Evolutionary conservation across 2,888 invertebrate species (phyloP).

Genomic region (Sinopyrophorus schimmeli): DNA sequence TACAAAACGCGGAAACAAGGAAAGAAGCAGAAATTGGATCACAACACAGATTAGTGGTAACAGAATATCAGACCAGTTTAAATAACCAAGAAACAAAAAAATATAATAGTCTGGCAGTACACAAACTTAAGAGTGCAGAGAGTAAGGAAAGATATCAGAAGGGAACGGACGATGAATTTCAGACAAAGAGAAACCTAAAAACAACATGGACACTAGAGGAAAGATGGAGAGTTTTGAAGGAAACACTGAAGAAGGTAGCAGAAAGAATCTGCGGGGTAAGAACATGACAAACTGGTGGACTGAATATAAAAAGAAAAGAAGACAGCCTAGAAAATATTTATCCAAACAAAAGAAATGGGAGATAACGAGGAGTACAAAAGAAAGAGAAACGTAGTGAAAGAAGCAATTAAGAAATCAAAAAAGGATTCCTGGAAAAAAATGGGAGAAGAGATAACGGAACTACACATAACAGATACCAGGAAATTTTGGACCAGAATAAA

Average conservation of each 20-base stretch:
- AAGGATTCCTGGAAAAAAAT: conserved; percentile 9
- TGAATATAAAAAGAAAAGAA: conserved; percentile 16
- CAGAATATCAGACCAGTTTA: conserved; percentile 1
- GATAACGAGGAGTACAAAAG: background rate
- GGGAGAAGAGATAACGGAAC: conserved; percentile 9
- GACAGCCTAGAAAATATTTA: conserved; percentile 7
- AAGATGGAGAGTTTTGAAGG: conserved; percentile 4
- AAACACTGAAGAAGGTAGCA: conserved; percentile 2
- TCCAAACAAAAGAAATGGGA: conserved; percentile 6
- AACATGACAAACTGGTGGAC: conserved; percentile 13
- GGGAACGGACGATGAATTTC: background rate
- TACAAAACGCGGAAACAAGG: background rate
- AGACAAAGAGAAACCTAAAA: conserved; percentile 1
- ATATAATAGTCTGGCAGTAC: background rate
- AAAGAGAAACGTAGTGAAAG: conserved; percentile 1
- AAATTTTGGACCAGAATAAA: conserved; percentile 7
- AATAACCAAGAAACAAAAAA: conserved; percentile 7
- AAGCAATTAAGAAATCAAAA: background rate
- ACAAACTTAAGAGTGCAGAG: conserved; percentile 4
- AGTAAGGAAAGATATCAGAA: conserved; percentile 7
- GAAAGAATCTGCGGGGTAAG: conserved; percentile 5
- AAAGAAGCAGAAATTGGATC: conserved; percentile 8
- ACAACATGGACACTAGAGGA: conserved; percentile 11
- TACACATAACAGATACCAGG: conserved; percentile 6
- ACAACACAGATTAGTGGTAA: conserved; percentile 6